Conservation (phyloP, 2,113 vertebrate species). For the Apistogramma diplotaenia region DNA sequence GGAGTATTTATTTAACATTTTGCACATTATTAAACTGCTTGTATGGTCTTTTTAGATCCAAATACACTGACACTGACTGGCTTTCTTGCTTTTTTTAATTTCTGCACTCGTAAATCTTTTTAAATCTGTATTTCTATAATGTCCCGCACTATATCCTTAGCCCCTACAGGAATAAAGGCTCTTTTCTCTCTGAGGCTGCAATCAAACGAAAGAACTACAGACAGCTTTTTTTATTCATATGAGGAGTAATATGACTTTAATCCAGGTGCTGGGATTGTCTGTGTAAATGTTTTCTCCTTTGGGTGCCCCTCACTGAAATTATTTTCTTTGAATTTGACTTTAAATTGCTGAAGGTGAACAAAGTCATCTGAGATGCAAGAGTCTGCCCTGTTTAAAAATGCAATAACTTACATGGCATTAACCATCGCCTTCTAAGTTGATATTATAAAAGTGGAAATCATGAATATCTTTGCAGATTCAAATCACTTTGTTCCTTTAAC, state of each 20-base stretch:
- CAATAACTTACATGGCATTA: not conserved
- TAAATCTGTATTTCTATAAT: not conserved
- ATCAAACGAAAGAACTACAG: not conserved
- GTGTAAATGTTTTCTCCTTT: not conserved
- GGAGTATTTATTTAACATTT: not conserved
- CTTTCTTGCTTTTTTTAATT: not conserved
- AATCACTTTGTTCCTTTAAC: conserved; percentile 8
- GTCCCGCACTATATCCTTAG: not conserved
- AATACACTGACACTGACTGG: not conserved
- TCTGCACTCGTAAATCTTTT: not conserved
- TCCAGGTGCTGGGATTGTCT: not conserved
- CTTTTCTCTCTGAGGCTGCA: not conserved
- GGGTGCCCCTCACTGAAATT: not conserved
- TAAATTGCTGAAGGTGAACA: not conserved
- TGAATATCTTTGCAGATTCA: not conserved
- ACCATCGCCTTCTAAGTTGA: not conserved
- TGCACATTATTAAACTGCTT: not conserved
- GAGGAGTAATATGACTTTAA: not conserved
- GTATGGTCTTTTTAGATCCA: not conserved
- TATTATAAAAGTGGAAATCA: not conserved
- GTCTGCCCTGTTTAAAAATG: not conserved
- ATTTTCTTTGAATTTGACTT: not conserved
- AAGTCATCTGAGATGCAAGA: not conserved
- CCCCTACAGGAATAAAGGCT: not conserved
- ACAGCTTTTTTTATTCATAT: not conserved